Conservation (phyloP, 2,888 invertebrate genomes). For the Tipula vernalis region DNA sequence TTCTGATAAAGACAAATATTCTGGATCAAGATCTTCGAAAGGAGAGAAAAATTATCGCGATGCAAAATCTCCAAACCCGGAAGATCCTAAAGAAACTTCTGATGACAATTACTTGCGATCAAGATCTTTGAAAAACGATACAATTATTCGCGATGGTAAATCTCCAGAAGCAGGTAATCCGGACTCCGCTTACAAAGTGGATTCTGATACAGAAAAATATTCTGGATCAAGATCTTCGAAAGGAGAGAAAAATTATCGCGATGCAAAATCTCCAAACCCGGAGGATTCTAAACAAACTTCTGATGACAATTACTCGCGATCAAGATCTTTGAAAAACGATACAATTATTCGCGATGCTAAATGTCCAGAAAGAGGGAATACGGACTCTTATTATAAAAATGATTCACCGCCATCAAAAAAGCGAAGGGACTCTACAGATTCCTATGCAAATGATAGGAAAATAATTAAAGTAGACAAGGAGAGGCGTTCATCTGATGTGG, state of each 20-base stretch:
- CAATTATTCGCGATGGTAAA: too few relatives aligned
- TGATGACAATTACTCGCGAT: not conserved
- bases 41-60: too few relatives aligned
- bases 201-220: not conserved
- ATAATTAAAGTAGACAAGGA: not conserved
- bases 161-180: too few relatives aligned
- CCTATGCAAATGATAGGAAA: not conserved
- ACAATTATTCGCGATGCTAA: too few relatives aligned
- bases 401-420: not conserved
- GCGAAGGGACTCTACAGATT: not conserved
- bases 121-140: too few relatives aligned
- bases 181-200: not conserved
- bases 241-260: not conserved
- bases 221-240: not conserved
- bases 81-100: not conserved
- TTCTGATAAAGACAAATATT: too few relatives aligned
- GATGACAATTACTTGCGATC: not conserved
- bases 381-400: not conserved
- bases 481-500: not conserved
- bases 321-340: too few relatives aligned
- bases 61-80: not conserved
- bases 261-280: not conserved
- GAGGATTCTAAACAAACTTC: not conserved
- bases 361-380: too few relatives aligned
- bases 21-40: too few relatives aligned